Conservation (phyloP, 1,140 invertebrate genomes). For the Samia ricini region DNA sequence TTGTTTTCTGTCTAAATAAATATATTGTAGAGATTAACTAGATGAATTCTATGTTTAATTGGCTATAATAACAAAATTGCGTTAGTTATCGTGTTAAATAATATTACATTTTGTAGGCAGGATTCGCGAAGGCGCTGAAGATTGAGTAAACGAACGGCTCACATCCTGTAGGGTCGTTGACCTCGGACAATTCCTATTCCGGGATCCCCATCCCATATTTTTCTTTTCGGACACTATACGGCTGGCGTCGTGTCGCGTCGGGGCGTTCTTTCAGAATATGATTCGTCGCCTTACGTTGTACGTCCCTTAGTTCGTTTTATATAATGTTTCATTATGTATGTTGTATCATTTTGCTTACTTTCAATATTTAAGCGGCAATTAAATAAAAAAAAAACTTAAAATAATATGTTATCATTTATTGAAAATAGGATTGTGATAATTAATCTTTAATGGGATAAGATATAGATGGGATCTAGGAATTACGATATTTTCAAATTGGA, state of each 20-base stretch:
- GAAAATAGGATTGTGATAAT: no score
- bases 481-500: no score
- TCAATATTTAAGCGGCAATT: background rate
- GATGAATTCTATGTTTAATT: background rate
- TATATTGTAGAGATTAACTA: no score
- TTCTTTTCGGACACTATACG: conserved; percentile 64
- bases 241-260: conserved; percentile 27
- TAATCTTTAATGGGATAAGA: no score
- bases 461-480: no score
- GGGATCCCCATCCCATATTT: conserved; percentile 56
- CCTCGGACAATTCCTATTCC: conserved; percentile 33
- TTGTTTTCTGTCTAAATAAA: no score
- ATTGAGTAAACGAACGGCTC: conserved; percentile 30
- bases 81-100: conserved; percentile 39
- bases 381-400: no score
- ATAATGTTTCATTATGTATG: conserved; percentile 41
- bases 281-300: conserved; percentile 54
- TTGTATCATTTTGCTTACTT: conserved; percentile 51
- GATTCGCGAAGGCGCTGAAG: conserved; percentile 56
- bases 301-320: conserved; percentile 58
- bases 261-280: conserved; percentile 48
- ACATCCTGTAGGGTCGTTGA: conserved; percentile 47
- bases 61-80: conserved; percentile 20
- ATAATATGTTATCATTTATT: no score
- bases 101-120: conserved; percentile 53